phyloP scores from a whole-genome alignment of 2,797 vertebrate genomes.

The Cryptoprocta ferox region DNA sequence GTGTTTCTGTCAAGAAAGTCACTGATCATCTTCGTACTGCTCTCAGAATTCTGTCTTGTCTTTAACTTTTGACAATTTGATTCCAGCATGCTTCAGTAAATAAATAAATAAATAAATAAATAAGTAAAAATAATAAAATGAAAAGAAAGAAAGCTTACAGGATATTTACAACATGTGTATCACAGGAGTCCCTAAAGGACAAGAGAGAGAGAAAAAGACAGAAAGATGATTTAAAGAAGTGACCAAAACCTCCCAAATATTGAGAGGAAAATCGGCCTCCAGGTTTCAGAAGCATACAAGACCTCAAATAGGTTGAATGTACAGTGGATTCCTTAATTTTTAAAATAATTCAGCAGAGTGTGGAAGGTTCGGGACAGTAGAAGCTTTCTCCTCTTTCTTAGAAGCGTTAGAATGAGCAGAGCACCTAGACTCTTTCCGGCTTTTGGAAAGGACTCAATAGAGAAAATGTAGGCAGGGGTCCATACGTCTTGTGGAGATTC shows the following conservation, averaged over 20 bases:
- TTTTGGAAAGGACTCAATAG: neutral
- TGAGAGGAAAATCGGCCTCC: neutral
- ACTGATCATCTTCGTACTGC: neutral
- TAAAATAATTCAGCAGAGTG: slow-evolving; percentile 32
- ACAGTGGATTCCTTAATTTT: slow-evolving; percentile 11
- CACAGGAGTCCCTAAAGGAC: neutral
- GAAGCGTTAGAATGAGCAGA: neutral
- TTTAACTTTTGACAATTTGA: neutral
- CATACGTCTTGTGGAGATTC: neutral
- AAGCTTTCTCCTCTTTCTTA: slow-evolving; percentile 8
- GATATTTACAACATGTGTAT: neutral
- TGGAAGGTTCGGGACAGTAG: neutral
- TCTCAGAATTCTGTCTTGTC: neutral
- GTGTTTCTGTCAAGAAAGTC: neutral
- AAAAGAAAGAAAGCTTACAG: neutral
- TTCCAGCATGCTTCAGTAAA: neutral
- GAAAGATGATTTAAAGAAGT: neutral
- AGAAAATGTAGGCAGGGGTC: neutral
- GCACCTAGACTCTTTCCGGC: neutral
- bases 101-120: neutral
- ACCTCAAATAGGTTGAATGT: neutral
- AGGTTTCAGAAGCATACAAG: neutral
- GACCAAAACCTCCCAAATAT: neutral
- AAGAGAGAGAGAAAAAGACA: neutral
- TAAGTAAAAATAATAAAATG: neutral